A percentile compares a stretch with the other conserved stretches of the same genome.
These are phyloP conservation scores for Sebastes dallii DNA, from an alignment of 2,797 vertebrate genomes.

Conservation along the genomic window DNA sequence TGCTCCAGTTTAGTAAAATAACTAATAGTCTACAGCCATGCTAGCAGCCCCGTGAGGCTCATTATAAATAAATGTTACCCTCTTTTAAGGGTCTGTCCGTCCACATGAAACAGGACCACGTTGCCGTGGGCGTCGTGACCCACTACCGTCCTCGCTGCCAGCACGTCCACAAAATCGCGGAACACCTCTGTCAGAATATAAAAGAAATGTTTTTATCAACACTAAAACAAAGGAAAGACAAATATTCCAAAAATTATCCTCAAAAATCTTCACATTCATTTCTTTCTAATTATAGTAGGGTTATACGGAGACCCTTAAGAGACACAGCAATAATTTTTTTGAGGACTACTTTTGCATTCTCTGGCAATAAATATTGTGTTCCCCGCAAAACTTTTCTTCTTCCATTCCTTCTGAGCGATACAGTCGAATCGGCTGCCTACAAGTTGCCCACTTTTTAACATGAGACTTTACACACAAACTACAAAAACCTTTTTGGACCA, in stretches of 20 bases:
- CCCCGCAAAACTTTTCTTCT: too few species aligned
- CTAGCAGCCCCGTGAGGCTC: background rate
- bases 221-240: background rate
- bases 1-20: too few species aligned
- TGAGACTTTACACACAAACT: background rate
- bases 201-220: slow-evolving; percentile 3
- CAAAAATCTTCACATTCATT: background rate
- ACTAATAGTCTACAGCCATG: too few species aligned
- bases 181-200: slow-evolving; percentile 76
- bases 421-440: background rate
- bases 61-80: slow-evolving; percentile 75
- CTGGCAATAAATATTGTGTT: too few species aligned
- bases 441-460: background rate
- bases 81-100: slow-evolving; percentile 84
- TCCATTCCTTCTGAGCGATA: too few species aligned
- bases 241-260: background rate
- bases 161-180: slow-evolving; percentile 80
- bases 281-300: background rate
- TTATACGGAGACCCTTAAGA: background rate
- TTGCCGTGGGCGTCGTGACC: slow-evolving; percentile 85
- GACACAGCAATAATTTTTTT: too few species aligned
- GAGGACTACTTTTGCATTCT: too few species aligned
- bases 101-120: slow-evolving; percentile 85
- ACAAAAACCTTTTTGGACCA: background rate
- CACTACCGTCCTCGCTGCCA: slow-evolving; percentile 87